These are phyloP conservation scores for Diloba caeruleocephala DNA, from an alignment of 2,888 invertebrate species.

Conservation along the genomic window DNA sequence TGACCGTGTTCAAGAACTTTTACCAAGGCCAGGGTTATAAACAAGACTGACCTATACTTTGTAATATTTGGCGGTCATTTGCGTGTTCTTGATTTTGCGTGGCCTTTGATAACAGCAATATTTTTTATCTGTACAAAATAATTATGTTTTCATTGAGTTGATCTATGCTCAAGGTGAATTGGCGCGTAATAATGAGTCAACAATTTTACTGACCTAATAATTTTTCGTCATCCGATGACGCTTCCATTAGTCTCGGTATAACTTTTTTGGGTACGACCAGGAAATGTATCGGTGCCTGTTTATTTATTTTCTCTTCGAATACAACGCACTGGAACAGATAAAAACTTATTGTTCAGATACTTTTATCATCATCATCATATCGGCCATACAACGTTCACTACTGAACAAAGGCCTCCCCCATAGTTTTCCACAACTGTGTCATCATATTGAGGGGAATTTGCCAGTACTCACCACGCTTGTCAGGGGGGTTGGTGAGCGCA, in stretches of 20 bases:
- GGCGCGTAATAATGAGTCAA: no score
- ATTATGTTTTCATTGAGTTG: background rate
- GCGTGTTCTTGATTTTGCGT: slow-evolving; percentile 15
- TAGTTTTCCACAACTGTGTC: no score
- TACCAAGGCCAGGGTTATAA: slow-evolving; percentile 25
- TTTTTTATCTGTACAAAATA: background rate
- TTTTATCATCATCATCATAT: no score
- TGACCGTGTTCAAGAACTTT: slow-evolving; percentile 21
- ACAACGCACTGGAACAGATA: slow-evolving; percentile 93
- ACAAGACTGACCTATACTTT: slow-evolving; percentile 25
- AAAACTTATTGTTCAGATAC: no score
- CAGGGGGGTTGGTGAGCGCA: no score
- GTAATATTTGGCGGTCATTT: slow-evolving; percentile 18
- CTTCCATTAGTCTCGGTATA: slow-evolving; percentile 92
- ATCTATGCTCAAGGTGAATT: no score
- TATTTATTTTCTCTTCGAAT: slow-evolving; percentile 93
- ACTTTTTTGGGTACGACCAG: slow-evolving; percentile 96
- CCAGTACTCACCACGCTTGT: no score
- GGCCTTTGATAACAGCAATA: slow-evolving; percentile 24
- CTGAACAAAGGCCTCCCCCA: no score
- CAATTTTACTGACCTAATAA: slow-evolving; percentile 80
- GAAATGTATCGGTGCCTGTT: slow-evolving; percentile 97
- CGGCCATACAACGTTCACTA: no score
- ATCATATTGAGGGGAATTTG: no score
- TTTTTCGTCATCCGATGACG: slow-evolving; percentile 91